Evolutionary conservation across 2,797 vertebrate species (phyloP).

Genomic region (Sebastes cheni): DNA sequence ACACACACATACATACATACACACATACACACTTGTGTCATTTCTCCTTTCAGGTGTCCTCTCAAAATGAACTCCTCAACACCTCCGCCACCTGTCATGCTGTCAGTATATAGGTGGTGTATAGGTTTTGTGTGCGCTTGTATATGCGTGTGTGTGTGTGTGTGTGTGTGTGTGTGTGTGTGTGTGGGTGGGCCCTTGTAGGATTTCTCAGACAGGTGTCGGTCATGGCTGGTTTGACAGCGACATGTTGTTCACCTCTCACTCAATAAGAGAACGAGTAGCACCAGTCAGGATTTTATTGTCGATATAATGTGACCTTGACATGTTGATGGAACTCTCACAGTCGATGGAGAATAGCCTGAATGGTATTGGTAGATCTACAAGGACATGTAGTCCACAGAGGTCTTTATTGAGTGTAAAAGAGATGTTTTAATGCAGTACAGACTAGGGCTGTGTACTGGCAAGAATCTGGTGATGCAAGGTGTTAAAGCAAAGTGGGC

Average conservation of each 20-base stretch:
- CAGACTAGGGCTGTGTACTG: neutral
- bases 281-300: slow-evolving; percentile 23
- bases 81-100: slow-evolving; percentile 10
- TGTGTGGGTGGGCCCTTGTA: neutral
- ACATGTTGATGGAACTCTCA: slow-evolving; percentile 4
- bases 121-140: neutral
- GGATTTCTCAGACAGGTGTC: slow-evolving; percentile 24
- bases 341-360: neutral
- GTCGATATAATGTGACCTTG: slow-evolving; percentile 24
- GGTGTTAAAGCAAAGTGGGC: no score
- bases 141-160: neutral
- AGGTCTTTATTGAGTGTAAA: neutral
- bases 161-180: neutral
- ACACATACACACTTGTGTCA: slow-evolving; percentile 4
- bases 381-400: neutral
- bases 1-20: slow-evolving; percentile 11
- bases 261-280: slow-evolving; percentile 20
- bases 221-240: slow-evolving; percentile 42
- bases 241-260: slow-evolving; percentile 29
- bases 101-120: neutral
- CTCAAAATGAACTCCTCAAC: neutral
- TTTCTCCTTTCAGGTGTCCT: slow-evolving; percentile 16
- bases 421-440: neutral
- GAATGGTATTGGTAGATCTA: neutral
- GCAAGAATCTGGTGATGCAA: no score